phyloP scores from a whole-genome alignment of 2,113 vertebrate species.

The Phoenicopterus ruber region DNA sequence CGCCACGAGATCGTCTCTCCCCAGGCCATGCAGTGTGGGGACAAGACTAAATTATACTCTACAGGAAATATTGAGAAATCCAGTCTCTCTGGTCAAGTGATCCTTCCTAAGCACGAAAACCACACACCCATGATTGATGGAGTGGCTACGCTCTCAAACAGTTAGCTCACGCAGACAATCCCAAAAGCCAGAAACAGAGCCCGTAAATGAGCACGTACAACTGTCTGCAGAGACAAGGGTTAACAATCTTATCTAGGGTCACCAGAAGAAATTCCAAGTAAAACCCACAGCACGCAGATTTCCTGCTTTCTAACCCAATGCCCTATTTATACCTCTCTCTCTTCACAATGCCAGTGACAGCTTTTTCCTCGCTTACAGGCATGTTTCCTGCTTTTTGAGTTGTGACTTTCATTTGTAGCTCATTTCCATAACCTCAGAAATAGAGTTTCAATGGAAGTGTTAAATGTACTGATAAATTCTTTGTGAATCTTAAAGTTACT shows the following conservation, averaged over 20 bases:
- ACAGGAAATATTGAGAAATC: constrained; percentile 46
- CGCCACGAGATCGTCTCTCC: rapidly evolving
- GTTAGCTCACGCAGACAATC: not conserved
- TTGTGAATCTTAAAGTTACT: not conserved
- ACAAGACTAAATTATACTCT: not conserved
- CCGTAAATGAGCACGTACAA: not conserved
- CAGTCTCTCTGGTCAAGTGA: not conserved
- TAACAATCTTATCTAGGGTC: constrained; percentile 90
- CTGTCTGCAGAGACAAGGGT: constrained; percentile 76
- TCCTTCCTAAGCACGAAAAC: not conserved
- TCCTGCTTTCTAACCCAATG: constrained; percentile 93
- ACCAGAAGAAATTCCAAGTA: constrained; percentile 93
- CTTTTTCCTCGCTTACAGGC: constrained; percentile 85
- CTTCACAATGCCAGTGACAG: constrained; percentile 86
- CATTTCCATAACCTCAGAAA: constrained; percentile 56
- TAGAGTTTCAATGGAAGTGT: constrained; percentile 44
- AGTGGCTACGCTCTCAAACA: not conserved
- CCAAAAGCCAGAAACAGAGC: constrained; percentile 1
- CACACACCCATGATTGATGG: constrained; percentile 2
- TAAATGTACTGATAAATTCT: constrained; percentile 48
- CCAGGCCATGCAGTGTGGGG: not conserved
- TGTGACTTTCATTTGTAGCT: constrained; percentile 66
- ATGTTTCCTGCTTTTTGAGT: constrained; percentile 68
- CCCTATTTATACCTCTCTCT: constrained; percentile 92
- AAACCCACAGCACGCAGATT: constrained; percentile 88